Evolutionary conservation across 2,113 vertebrate species (phyloP).

Genomic region (Bambusicola thoracicus): DNA sequence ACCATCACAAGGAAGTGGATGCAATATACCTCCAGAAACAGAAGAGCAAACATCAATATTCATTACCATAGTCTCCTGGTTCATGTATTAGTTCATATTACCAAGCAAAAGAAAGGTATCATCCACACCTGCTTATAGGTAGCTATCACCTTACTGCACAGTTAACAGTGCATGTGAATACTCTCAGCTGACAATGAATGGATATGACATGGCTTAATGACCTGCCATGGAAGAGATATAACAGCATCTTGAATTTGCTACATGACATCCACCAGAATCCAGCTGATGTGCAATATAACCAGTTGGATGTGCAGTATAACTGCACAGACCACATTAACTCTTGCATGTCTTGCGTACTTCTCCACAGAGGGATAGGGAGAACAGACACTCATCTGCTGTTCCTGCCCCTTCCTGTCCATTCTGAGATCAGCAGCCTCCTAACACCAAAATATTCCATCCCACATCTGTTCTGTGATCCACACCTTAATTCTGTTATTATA

Average conservation of each 20-base stretch:
- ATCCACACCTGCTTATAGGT: background rate
- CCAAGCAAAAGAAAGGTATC: background rate
- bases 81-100: background rate
- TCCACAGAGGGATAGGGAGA: background rate
- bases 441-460: fast-evolving
- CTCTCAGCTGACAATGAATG: fast-evolving
- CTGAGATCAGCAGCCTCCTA: background rate
- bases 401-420: background rate
- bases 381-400: background rate
- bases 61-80: background rate
- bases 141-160: background rate
- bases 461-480: background rate
- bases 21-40: background rate
- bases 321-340: too few species aligned
- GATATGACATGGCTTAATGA: fast-evolving
- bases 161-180: fast-evolving
- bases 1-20: fast-evolving
- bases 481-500: background rate
- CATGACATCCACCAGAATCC: fast-evolving
- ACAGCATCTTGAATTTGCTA: too few species aligned
- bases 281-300: background rate
- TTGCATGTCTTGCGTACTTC: background rate
- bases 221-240: background rate
- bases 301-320: too few species aligned
- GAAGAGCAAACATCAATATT: background rate